phyloP scores from a whole-genome alignment of 2,888 invertebrate genomes.

The Dyspetes luteomarginatus region DNA sequence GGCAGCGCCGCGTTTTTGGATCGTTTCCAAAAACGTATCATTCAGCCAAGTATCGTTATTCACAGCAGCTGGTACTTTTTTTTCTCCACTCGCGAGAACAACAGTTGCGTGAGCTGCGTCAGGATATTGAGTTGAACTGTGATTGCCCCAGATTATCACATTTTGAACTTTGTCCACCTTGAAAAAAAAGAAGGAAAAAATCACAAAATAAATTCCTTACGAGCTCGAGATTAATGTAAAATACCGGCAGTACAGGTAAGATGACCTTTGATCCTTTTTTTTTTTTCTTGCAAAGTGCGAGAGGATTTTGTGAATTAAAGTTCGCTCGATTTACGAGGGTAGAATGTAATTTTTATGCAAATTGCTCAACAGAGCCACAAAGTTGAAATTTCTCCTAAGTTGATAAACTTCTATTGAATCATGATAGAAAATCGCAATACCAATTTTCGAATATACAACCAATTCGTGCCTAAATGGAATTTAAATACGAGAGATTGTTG shows the following conservation, averaged over 20 bases:
- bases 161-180: conserved; percentile 91
- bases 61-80: conserved; percentile 88
- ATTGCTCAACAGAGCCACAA: no score
- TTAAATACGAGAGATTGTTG: no score
- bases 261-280: background rate
- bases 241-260: background rate
- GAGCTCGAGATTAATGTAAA: background rate
- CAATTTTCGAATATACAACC: no score
- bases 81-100: conserved; percentile 84
- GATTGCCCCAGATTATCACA: conserved; percentile 99
- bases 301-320: no score
- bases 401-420: no score
- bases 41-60: conserved; percentile 93
- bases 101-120: conserved; percentile 92
- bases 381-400: no score
- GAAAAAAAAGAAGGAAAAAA: conserved; percentile 42
- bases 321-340: no score
- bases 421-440: no score
- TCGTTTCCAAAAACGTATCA: conserved; percentile 93
- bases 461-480: no score
- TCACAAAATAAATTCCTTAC: background rate
- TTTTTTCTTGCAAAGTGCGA: no score
- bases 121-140: conserved; percentile 99
- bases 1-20: conserved; percentile 98
- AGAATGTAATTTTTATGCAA: no score